Base-by-base conservation (phyloP, 23 tunicate species). In the Oikopleura vanhoeffeni region DNA sequence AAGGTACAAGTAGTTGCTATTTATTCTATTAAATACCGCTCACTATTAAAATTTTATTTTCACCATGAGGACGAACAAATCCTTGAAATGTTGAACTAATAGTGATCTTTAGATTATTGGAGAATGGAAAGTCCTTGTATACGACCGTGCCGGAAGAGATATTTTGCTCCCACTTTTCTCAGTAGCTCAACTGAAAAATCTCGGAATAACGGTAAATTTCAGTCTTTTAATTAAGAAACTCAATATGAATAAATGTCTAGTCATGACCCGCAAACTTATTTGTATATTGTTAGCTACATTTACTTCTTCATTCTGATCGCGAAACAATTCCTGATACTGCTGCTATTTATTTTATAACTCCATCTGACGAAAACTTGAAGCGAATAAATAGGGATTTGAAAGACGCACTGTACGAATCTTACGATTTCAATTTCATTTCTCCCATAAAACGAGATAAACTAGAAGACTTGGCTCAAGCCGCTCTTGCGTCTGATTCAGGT, bases 381-480 rank as follows among this genome's bases (percentile, higher is more conserved):
- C 88, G 87, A 41, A 88, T 95, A 41, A 89, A 91, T 64, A 85
- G 88, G 85, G 99, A 91, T 42, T 91, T 95, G 91, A 71, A 84
- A 75, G 86, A 91, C 77, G 77, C 87, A 35, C 86, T 95, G 39
- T 95, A 95, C 79, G 96, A 92, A 60, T 83, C 87, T 40, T 95
- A 88, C 57, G 84, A 95, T 60, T 95, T 95, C 76, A 95, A 95
- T 60, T 95, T 95, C 75, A 87, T 95, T 38, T 95, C 99, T 58
- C 91, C 91, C n/a, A 95, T 95, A 34, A 86, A 95, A 1, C 57
- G 99, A 40, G 86, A 84, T 40, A 95, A 95, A 57, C 71, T 95
- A 33, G 99, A 95, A 88, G 97, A 95, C 82, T 75, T 95, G 3
- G 99, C 99, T 40, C 89, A 87, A 49, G 96, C 99, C 40, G 96